A percentile compares a stretch with the other conserved stretches of the same genome.
phyloP scores from a whole-genome alignment of 1,140 invertebrate genomes.

The Radopholus similis region DNA sequence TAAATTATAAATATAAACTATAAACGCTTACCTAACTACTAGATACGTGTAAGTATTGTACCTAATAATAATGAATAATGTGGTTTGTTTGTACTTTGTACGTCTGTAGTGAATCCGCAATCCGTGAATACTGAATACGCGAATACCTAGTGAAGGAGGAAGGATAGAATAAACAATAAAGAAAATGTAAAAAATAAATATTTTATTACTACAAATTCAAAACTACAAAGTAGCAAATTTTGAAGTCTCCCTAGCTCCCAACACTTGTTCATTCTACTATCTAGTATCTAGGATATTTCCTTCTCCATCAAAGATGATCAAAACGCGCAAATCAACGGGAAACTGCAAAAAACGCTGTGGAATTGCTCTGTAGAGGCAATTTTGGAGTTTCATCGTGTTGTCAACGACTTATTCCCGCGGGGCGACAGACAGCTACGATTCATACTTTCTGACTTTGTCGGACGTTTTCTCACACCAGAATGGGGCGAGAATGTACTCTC shows the following conservation, averaged over 20 bases:
- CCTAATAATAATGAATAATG: too few relatives aligned
- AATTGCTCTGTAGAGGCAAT: constrained; percentile 28
- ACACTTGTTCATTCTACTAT: background rate
- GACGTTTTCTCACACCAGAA: constrained; percentile 24
- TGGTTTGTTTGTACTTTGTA: too few relatives aligned
- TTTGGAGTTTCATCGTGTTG: constrained; percentile 41
- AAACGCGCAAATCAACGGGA: background rate
- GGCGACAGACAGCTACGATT: constrained; percentile 36
- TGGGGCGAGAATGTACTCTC: constrained; percentile 28
- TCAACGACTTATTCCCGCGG: constrained; percentile 41
- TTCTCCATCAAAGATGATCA: constrained; percentile 28
- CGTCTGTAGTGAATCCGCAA: too few relatives aligned
- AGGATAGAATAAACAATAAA: too few relatives aligned
- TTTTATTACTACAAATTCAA: background rate
- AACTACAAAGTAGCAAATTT: background rate
- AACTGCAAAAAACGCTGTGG: constrained; percentile 27
- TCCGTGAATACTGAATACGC: too few relatives aligned
- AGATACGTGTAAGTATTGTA: too few relatives aligned
- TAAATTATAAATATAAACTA: too few relatives aligned
- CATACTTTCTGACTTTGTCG: constrained; percentile 43
- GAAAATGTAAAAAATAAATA: background rate
- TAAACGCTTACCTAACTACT: too few relatives aligned
- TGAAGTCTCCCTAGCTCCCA: background rate
- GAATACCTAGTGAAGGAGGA: too few relatives aligned
- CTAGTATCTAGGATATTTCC: constrained; percentile 12